Evolutionary conservation across 2,113 vertebrate genomes (phyloP), one percentile per base, ranked within the genome.

Genomic region (Odocoileus hemionus): DNA sequence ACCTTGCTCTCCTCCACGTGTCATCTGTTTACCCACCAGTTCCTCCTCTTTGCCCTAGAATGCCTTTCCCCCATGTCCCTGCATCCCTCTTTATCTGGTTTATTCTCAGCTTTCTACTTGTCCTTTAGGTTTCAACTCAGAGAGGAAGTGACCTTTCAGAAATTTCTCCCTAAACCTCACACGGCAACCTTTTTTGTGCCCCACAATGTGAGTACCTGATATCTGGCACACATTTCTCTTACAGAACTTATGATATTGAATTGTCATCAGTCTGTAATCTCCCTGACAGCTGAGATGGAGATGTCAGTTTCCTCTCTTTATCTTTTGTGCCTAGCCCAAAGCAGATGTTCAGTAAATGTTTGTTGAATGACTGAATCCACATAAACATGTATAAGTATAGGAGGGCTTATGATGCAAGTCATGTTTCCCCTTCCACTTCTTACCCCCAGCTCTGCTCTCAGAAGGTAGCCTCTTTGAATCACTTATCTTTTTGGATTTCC

Each of bases 91-190:
- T 94, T n/a, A 60, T 58, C 74, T 74, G 55, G 54, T 95, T 92
- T 89, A 61, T 55, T 93, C 47, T 91, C 70, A n/a, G 58, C 88
- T 86, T 96, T 83, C 47, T 54, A 25, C 54, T 82, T 89, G 26
- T 82, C 33, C 23, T 79, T 96, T 64, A 93, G 83, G n/a, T 98
- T 67, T 91, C 54, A 80, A 74, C 36, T 91, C 52, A 76, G 78
- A 92, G 67, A 79, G 76, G 76, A 88, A 92, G 25, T 96, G 33
- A 96, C 45, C 80, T 95, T 91, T 94, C 16, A 55, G 21, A 26
- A 45, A 0, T 74, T 47, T 52, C 28, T 94, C 58, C n/a, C 15
- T 70, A 36, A 67, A 60, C 23, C 30, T 16, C 54, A 9, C 64
- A 36, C 0, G 3, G 12, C 67, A 6, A 80, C 50, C 4, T 55